Conservation (phyloP, 2,113 vertebrate genomes). For the Saguinus midas region DNA sequence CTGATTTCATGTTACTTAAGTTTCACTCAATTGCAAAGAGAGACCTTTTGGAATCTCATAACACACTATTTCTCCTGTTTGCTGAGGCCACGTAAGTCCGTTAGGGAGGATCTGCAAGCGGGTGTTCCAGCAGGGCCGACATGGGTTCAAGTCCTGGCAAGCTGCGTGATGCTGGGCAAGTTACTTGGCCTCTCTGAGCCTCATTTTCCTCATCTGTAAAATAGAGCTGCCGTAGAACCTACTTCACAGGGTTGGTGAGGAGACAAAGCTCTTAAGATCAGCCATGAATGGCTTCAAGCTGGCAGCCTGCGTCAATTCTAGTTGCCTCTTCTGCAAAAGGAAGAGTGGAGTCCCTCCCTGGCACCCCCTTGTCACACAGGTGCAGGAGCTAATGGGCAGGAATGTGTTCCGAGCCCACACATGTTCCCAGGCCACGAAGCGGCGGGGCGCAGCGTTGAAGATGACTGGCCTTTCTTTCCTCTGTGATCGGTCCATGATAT, state of each 20-base stretch:
- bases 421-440: not conserved
- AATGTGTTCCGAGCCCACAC: accelerated
- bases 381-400: not conserved
- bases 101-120: not conserved
- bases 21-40: not conserved
- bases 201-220: not conserved
- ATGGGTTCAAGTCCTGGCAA: not conserved
- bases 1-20: not conserved
- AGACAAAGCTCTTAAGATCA: not conserved
- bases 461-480: not conserved
- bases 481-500: accelerated
- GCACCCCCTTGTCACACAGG: accelerated
- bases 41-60: not conserved
- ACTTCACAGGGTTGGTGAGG: not conserved
- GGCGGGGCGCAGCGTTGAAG: not conserved
- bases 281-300: not conserved
- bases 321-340: not conserved
- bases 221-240: too few species aligned
- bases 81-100: too few species aligned
- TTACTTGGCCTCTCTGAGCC: not conserved
- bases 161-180: not conserved
- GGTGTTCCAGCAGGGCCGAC: accelerated
- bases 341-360: not conserved
- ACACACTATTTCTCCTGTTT: not conserved
- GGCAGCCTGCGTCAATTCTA: not conserved